Evolutionary conservation across 2,888 invertebrate species (phyloP).

Genomic region (Cenopis cana): DNA sequence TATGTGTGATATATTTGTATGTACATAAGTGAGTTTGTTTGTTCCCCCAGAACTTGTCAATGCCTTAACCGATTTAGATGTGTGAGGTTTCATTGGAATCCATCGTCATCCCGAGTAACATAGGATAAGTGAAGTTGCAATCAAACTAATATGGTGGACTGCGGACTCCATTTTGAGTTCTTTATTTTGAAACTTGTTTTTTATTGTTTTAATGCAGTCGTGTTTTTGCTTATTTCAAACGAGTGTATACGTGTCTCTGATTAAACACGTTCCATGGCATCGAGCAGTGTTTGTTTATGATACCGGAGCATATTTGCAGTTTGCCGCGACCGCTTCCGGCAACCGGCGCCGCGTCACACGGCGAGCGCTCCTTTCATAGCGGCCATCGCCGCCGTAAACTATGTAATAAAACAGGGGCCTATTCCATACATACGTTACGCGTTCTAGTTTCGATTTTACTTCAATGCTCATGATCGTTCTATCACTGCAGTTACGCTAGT

Average conservation of each 20-base stretch:
- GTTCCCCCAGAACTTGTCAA: too few relatives aligned
- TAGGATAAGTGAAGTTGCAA: too few relatives aligned
- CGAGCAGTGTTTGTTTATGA: constrained; percentile 14
- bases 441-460: not conserved
- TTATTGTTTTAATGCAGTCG: too few relatives aligned
- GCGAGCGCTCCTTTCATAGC: constrained; percentile 4
- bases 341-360: constrained; percentile 4
- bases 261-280: not conserved
- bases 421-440: not conserved
- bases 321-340: not conserved
- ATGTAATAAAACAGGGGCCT: not conserved
- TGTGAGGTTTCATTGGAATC: too few relatives aligned
- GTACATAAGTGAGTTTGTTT: too few relatives aligned
- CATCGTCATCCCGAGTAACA: too few relatives aligned
- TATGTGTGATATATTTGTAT: too few relatives aligned
- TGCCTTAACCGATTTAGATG: too few relatives aligned
- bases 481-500: not conserved
- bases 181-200: too few relatives aligned
- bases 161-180: too few relatives aligned
- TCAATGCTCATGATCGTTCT: not conserved
- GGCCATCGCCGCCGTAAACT: not conserved
- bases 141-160: too few relatives aligned
- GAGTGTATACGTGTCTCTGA: not conserved
- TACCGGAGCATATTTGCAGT: constrained; percentile 8
- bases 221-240: not conserved